Evolutionary conservation across 2,888 invertebrate species (phyloP).

Genomic region (Mesodorylaimus sp.): DNA sequence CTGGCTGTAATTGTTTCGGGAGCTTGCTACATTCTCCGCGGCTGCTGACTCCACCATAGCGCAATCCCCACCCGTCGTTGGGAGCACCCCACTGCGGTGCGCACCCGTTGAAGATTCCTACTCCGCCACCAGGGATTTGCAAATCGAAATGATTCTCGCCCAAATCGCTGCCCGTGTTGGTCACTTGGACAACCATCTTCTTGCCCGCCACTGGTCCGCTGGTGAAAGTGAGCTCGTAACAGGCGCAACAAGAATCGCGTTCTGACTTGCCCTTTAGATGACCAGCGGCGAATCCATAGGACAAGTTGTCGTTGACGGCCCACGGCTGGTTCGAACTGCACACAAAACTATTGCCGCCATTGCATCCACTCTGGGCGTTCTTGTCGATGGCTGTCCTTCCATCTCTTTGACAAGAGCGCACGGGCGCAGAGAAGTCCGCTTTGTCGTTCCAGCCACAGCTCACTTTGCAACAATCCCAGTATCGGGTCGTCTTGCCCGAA

Average conservation of each 20-base stretch:
- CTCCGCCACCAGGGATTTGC: constrained; percentile 13
- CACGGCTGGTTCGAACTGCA: constrained; percentile 12
- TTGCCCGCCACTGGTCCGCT: too few species aligned
- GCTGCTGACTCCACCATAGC: not conserved
- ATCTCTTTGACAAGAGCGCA: constrained; percentile 10
- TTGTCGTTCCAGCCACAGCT: constrained; percentile 12
- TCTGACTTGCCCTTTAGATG: constrained; percentile 3
- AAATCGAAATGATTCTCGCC: constrained; percentile 13
- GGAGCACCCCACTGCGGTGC: not conserved
- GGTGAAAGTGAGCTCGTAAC: constrained; percentile 8
- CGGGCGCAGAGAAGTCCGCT: constrained; percentile 5
- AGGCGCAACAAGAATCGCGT: not conserved
- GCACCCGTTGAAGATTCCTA: constrained; percentile 12
- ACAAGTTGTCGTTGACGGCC: constrained; percentile 9
- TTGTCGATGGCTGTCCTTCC: constrained; percentile 1
- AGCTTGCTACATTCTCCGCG: constrained; percentile 5
- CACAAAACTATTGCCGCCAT: constrained; percentile 7
- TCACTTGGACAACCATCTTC: constrained; percentile 12
- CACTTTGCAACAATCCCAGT: constrained; percentile 14
- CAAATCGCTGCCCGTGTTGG: constrained; percentile 13
- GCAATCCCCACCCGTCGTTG: not conserved
- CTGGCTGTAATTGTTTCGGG: constrained; percentile 6
- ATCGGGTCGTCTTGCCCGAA: constrained; percentile 13
- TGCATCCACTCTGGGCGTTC: constrained; percentile 11
- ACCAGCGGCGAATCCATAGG: constrained; percentile 14